Evolutionary conservation across 2,113 vertebrate genomes (phyloP).

Genomic region (Accipiter cooperii): DNA sequence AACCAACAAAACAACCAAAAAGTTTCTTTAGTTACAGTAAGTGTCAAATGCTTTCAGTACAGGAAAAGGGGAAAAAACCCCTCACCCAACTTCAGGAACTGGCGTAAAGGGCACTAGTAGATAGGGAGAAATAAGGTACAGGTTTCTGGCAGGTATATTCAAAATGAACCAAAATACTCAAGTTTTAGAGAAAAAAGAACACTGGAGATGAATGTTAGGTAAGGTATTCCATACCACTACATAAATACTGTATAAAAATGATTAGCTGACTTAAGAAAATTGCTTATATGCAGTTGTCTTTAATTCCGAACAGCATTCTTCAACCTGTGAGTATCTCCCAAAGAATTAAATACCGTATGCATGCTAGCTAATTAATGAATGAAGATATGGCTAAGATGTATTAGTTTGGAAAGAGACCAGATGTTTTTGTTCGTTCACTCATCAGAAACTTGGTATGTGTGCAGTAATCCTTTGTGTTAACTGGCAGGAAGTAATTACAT

Average conservation of each 20-base stretch:
- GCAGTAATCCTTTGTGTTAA: neutral
- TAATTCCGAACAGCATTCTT: neutral
- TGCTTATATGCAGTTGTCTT: neutral
- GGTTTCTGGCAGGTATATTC: neutral
- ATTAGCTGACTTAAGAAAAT: neutral
- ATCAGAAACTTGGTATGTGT: neutral
- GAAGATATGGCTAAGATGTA: neutral
- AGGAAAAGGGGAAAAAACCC: neutral
- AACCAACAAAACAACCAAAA: no score
- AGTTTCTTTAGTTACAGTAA: neutral
- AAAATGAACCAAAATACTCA: neutral
- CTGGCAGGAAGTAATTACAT: neutral
- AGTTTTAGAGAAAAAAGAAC: neutral
- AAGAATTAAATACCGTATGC: neutral
- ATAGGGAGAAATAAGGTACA: neutral
- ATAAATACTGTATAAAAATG: neutral
- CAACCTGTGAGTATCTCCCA: neutral
- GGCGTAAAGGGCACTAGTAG: neutral
- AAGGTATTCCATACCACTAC: neutral
- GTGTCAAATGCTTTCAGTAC: neutral
- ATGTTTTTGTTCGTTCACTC: neutral
- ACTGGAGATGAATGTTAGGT: neutral
- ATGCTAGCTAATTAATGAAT: neutral
- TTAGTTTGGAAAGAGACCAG: neutral
- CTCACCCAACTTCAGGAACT: neutral